Evolutionary conservation across 2,113 vertebrate species (phyloP).

Genomic region (Mesitornis unicolor): DNA sequence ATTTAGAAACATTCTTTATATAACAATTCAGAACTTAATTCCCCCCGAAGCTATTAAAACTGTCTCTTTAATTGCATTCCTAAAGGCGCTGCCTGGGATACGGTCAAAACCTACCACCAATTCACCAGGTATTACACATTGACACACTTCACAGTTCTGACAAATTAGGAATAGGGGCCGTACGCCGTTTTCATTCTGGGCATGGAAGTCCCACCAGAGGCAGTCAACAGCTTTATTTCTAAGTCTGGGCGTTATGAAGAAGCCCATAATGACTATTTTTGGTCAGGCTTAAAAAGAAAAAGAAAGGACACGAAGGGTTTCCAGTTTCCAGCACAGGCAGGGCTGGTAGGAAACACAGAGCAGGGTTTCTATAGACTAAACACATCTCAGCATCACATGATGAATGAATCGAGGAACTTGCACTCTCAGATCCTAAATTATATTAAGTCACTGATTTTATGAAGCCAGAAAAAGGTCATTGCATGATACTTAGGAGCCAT

Average conservation of each 20-base stretch:
- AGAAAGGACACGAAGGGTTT: background rate
- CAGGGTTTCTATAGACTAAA: slow-evolving; percentile 55
- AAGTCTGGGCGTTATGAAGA: background rate
- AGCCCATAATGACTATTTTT: slow-evolving; percentile 45
- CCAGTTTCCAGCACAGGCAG: background rate
- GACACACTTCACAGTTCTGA: background rate
- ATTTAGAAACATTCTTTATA: background rate
- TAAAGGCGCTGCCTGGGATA: background rate
- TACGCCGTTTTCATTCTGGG: background rate
- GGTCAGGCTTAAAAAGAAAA: slow-evolving; percentile 31
- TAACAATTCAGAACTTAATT: background rate
- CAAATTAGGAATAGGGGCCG: background rate
- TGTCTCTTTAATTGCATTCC: slow-evolving; percentile 20
- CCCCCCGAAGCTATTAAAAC: slow-evolving; percentile 8
- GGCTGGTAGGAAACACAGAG: background rate
- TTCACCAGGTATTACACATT: background rate
- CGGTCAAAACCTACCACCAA: background rate
- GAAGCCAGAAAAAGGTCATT: slow-evolving; percentile 56
- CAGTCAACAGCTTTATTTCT: background rate
- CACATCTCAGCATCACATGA: slow-evolving; percentile 57
- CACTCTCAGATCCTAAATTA: slow-evolving; percentile 50
- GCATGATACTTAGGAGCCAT: slow-evolving; percentile 35
- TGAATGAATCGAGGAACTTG: slow-evolving; percentile 38
- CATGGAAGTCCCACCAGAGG: background rate
- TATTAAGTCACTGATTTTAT: slow-evolving; percentile 45